Conservation (phyloP, 1,140 invertebrate genomes). For the Apis florea region DNA sequence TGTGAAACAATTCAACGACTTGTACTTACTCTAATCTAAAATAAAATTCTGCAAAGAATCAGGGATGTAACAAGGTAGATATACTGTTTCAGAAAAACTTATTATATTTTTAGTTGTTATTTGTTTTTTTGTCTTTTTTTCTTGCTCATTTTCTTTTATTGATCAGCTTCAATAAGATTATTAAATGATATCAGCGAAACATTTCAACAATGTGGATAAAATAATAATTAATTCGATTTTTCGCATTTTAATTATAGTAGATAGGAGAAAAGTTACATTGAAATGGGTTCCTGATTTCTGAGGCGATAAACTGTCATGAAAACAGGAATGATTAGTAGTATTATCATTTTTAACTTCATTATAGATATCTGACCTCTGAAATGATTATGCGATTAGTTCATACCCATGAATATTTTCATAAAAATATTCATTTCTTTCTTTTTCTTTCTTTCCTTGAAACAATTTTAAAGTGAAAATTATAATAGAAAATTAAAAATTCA, state of each 20-base stretch:
- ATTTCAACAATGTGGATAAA: not conserved
- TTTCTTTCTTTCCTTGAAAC: not conserved
- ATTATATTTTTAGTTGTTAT: not conserved
- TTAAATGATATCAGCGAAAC: slow-evolving; percentile 19
- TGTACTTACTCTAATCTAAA: not conserved
- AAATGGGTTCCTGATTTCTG: not conserved
- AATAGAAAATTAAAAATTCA: not conserved
- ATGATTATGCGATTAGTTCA: slow-evolving; percentile 6
- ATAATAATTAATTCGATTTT: slow-evolving; percentile 21
- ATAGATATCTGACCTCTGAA: not conserved
- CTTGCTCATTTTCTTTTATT: not conserved
- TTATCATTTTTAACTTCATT: slow-evolving; percentile 15
- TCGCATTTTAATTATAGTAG: slow-evolving; percentile 13
- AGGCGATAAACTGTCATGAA: not conserved
- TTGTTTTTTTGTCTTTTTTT: not conserved
- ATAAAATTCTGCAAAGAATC: slow-evolving; percentile 5
- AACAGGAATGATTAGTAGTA: slow-evolving; percentile 7
- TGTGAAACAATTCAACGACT: slow-evolving; percentile 9
- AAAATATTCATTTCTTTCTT: not conserved
- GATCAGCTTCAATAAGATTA: not conserved
- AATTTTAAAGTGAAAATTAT: not conserved
- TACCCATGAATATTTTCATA: not conserved
- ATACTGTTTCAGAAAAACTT: not conserved
- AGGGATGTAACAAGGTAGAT: not conserved
- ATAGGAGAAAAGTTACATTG: slow-evolving; percentile 2